Conservation (phyloP, 2,113 vertebrate species). For the Miniopterus natalensis region DNA sequence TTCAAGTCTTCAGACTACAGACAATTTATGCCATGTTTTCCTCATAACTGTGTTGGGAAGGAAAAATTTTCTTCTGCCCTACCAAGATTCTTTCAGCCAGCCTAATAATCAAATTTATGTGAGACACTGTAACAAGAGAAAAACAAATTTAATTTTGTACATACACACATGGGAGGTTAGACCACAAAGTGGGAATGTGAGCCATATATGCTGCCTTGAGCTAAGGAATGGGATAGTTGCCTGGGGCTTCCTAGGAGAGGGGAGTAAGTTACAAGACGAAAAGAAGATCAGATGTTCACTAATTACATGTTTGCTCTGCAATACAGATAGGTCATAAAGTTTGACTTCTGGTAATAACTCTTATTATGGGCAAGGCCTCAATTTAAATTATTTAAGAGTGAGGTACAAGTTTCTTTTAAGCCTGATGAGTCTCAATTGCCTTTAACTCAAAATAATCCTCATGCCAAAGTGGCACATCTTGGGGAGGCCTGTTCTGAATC, state of each 20-base stretch:
- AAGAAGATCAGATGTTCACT: not conserved
- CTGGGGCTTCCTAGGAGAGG: not conserved
- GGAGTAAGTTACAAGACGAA: not conserved
- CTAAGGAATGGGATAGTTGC: not conserved
- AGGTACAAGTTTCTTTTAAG: not conserved
- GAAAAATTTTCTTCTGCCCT: not conserved
- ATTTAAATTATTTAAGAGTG: not conserved
- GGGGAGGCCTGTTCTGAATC: not conserved
- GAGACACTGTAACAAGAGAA: not conserved
- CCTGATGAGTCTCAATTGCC: not conserved
- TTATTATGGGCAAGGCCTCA: not conserved
- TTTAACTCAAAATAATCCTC: not conserved
- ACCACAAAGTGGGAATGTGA: not conserved
- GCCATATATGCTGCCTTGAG: not conserved
- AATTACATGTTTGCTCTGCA: not conserved
- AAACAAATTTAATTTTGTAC: not conserved
- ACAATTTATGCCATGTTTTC: not conserved
- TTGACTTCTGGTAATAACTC: not conserved
- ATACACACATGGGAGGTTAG: not conserved
- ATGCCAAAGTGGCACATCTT: not conserved
- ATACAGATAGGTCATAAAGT: not conserved
- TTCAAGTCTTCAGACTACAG: not conserved
- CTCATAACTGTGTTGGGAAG: not conserved
- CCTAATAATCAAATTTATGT: not conserved
- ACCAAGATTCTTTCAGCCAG: not conserved